Evolutionary conservation across 1,140 invertebrate genomes (phyloP).

Genomic region (Pseudomyrmex gracilis): DNA sequence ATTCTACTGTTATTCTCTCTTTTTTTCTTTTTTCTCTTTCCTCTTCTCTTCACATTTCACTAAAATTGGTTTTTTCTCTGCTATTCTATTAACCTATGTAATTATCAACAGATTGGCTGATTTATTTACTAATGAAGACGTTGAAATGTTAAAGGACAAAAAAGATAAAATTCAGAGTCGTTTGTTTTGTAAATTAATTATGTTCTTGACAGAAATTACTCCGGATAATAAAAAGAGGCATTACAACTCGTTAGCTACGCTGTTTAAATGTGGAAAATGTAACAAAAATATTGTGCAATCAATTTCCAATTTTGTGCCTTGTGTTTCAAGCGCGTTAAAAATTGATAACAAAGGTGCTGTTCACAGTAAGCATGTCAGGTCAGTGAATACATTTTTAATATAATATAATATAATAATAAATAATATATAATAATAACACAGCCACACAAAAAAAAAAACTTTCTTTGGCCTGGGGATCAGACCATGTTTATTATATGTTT

Average conservation of each 20-base stretch:
- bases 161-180: constrained; percentile 94
- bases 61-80: constrained; percentile 28
- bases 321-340: constrained; percentile 89
- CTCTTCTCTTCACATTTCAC: background rate
- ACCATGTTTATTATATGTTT: too few relatives aligned
- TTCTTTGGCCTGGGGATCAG: too few relatives aligned
- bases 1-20: too few relatives aligned
- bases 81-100: constrained; percentile 46
- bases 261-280: constrained; percentile 90
- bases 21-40: background rate
- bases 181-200: constrained; percentile 93
- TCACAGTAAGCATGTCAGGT: constrained; percentile 89
- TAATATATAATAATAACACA: too few relatives aligned
- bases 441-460: too few relatives aligned
- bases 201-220: constrained; percentile 89
- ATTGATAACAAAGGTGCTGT: constrained; percentile 90
- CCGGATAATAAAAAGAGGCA: constrained; percentile 91
- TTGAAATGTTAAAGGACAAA: constrained; percentile 91
- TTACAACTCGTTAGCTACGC: constrained; percentile 90
- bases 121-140: constrained; percentile 92
- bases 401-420: constrained; percentile 17
- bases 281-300: constrained; percentile 87
- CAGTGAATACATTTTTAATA: constrained; percentile 56
- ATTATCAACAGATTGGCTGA: constrained; percentile 88
- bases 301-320: constrained; percentile 89